phyloP scores from a whole-genome alignment of 2,888 invertebrate species.

The Noctua comes region DNA sequence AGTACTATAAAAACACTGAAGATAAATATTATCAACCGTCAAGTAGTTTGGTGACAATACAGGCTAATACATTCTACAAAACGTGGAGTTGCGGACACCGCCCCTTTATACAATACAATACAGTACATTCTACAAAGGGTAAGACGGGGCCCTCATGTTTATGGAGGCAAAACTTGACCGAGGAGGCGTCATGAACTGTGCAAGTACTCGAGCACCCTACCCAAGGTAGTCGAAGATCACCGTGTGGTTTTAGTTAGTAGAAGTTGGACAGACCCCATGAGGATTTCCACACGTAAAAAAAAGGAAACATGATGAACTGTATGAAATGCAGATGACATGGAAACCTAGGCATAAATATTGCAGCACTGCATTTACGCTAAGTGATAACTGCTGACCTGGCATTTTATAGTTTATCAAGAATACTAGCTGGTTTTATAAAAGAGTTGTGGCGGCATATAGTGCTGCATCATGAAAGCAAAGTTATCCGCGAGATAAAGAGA shows the following conservation, averaged over 20 bases:
- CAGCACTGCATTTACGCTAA: not conserved
- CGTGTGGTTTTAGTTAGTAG: not conserved
- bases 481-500: not conserved
- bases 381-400: not conserved
- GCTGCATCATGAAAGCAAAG: not conserved
- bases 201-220: not conserved
- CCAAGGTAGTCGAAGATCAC: not conserved
- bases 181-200: not conserved
- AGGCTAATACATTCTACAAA: not conserved
- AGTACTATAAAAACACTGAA: not conserved
- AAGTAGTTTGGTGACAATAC: not conserved
- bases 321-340: not conserved
- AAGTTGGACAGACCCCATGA: not conserved
- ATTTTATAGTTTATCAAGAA: not conserved
- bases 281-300: not conserved
- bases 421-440: not conserved
- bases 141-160: not conserved
- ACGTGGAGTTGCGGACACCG: too few species aligned
- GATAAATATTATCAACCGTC: not conserved
- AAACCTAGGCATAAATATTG: conserved; percentile 15
- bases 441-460: not conserved
- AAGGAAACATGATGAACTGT: not conserved
- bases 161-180: too few species aligned
- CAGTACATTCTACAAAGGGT: not conserved
- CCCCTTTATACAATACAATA: not conserved